Evolutionary conservation across 2,888 invertebrate species (phyloP), one percentile per base, ranked within the genome.

Genomic region (Gastracanthus pulcherrimus): DNA sequence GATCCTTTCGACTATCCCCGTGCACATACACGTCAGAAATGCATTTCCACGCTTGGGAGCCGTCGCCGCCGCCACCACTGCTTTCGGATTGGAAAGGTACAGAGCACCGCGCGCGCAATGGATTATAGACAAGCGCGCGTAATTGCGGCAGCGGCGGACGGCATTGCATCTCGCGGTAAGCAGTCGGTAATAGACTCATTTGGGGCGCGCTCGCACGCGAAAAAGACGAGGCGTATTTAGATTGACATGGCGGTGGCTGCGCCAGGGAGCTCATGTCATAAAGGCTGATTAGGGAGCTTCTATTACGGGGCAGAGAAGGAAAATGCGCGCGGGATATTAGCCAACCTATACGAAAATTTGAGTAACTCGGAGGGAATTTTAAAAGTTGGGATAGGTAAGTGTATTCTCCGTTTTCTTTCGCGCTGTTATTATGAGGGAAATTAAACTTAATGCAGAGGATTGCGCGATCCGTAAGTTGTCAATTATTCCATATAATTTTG

Each of bases 141-240:
- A 80, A 76, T 76, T 80, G 45, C 66, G n/a, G n/a, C n/a, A n/a
- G n/a, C n/a, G n/a, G n/a, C n/a, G 34, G 41, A 31, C 26, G 58
- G 45, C 70, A 72, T 45, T 76, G 60, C 76, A 76, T 81, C 75
- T 71, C 64, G 78, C 58, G 69, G 69, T 74, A 77, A 77, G 38
- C 62, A 77, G 38, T 71, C 60, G 55, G 67, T 77, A 77, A 81
- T 77, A 55, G 78, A 82, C 78, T 71, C 78, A 78, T 82, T 78
- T 78, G 66, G 64, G 0, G 11, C 41, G 45, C 26, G 51, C 36
- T 48, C 16, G 38, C 66, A 23, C 51, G 16, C 62, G 71, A 26
- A 62, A 31, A 71, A 76, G 9, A 41, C 7, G 55, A 38, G 58
- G 29, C 64, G 58, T n/a, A 38, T 31, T 29, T 38, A 51, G 64